Percentiles rank a stretch among this genome's conserved stretches.
These are phyloP conservation scores for Zalophus californianus DNA, from an alignment of 2,797 vertebrate species.

Conservation along the genomic window DNA sequence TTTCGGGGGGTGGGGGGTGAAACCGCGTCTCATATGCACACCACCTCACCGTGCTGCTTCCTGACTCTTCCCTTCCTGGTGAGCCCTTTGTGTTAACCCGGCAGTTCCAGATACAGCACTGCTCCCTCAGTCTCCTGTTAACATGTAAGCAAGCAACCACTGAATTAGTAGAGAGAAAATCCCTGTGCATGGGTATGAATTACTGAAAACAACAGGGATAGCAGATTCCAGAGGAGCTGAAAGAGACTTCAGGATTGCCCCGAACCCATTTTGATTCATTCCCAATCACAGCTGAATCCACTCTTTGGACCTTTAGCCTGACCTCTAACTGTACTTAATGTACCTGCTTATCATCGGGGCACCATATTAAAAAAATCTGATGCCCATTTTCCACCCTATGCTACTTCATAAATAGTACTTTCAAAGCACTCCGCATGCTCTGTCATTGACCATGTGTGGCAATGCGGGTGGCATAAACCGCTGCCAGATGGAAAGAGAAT, in stretches of 20 bases:
- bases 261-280: not conserved
- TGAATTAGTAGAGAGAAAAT: not conserved
- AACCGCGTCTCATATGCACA: too few species aligned
- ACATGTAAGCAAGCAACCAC: not conserved
- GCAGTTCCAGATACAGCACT: not conserved
- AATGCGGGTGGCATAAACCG: not conserved
- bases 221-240: not conserved
- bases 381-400: not conserved
- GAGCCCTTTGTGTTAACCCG: not conserved
- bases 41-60: not conserved
- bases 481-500: not conserved
- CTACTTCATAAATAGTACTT: not conserved
- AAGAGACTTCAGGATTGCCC: not conserved
- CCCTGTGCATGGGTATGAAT: not conserved
- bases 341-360: not conserved
- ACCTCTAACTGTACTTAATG: not conserved
- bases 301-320: not conserved
- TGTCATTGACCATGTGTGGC: not conserved
- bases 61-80: not conserved
- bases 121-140: not conserved
- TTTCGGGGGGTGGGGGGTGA: not conserved
- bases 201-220: not conserved
- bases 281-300: not conserved
- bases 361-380: not conserved
- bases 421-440: not conserved